These are phyloP conservation scores for Oryctes rhinoceros DNA, from an alignment of 1,140 invertebrate genomes.

Conservation along the genomic window DNA sequence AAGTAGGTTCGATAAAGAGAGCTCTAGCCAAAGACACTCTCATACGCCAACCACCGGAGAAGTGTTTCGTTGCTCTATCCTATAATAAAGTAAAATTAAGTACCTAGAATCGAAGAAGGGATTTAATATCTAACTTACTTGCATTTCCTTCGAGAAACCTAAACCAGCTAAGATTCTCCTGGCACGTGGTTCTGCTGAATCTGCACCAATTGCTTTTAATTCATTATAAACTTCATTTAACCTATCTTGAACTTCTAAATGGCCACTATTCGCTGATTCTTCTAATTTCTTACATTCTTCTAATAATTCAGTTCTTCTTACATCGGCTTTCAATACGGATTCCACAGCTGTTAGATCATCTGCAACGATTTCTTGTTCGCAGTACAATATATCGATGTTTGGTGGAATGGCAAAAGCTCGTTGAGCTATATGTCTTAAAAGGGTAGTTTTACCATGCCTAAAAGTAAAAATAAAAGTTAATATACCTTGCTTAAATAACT, in stretches of 20 bases:
- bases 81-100: slow-evolving; percentile 40
- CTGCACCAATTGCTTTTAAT: slow-evolving; percentile 93
- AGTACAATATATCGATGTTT: slow-evolving; percentile 96
- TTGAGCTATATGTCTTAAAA: slow-evolving; percentile 91
- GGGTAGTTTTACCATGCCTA: slow-evolving; percentile 96
- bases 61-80: slow-evolving; percentile 90
- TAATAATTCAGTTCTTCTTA: slow-evolving; percentile 83
- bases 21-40: slow-evolving; percentile 94
- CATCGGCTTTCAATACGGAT: slow-evolving; percentile 91
- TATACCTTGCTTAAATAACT: too few species aligned
- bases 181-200: slow-evolving; percentile 95
- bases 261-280: slow-evolving; percentile 75
- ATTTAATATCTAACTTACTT: slow-evolving; percentile 60
- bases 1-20: slow-evolving; percentile 90
- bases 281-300: slow-evolving; percentile 87
- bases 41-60: slow-evolving; percentile 99
- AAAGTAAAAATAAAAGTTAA: slow-evolving; percentile 47
- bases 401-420: slow-evolving; percentile 92
- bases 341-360: slow-evolving; percentile 92
- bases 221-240: slow-evolving; percentile 96
- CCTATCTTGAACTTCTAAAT: slow-evolving; percentile 76
- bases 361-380: slow-evolving; percentile 98
- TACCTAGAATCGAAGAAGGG: too few species aligned
- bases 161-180: slow-evolving; percentile 96
- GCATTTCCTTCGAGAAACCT: slow-evolving; percentile 95